Conservation (phyloP, 1,140 invertebrate genomes). For the Bombus picipes region DNA sequence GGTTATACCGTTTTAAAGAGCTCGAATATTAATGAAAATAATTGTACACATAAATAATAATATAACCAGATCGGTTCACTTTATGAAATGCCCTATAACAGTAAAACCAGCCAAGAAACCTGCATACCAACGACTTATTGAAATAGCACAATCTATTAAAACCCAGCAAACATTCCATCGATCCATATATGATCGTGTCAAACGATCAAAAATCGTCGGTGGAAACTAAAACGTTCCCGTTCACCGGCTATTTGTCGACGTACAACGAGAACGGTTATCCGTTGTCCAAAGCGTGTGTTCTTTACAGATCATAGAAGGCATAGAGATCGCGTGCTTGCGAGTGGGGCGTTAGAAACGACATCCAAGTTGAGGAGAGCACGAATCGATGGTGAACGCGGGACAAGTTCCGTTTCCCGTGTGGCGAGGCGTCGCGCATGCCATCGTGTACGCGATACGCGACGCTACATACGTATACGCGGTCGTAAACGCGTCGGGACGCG, state of each 20-base stretch:
- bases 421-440: constrained; percentile 56
- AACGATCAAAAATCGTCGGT: not conserved
- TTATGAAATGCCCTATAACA: not conserved
- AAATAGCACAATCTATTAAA: not conserved
- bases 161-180: not conserved
- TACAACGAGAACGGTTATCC: constrained; percentile 46
- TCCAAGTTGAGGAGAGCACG: constrained; percentile 81
- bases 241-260: not conserved
- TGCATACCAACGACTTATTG: not conserved
- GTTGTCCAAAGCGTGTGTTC: constrained; percentile 32
- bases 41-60: not conserved
- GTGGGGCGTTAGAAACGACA: constrained; percentile 80
- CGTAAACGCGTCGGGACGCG: constrained; percentile 9
- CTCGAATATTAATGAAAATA: no score
- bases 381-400: constrained; percentile 32
- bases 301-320: constrained; percentile 29
- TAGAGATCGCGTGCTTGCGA: not conserved
- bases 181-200: not conserved
- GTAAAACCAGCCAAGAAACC: not conserved
- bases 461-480: constrained; percentile 45
- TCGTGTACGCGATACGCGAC: constrained; percentile 62
- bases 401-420: constrained; percentile 68
- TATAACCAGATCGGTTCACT: not conserved
- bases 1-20: no score
- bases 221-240: constrained; percentile 10